These are phyloP conservation scores for Tenthredo notha DNA, from an alignment of 2,888 invertebrate genomes.

Conservation along the genomic window DNA sequence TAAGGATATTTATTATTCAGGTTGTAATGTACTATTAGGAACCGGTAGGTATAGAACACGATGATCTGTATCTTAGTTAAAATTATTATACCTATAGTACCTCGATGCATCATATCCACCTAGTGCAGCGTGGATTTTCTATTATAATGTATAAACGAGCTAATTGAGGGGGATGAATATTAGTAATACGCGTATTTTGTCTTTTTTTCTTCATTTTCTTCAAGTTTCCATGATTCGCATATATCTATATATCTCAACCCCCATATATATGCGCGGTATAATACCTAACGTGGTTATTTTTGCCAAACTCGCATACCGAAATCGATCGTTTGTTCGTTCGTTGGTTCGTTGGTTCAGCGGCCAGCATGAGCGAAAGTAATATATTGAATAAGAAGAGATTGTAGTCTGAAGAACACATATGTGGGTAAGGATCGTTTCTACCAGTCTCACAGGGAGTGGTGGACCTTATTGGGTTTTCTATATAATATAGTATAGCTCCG, in stretches of 20 bases:
- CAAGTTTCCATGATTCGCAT: too few species aligned
- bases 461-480: constrained; percentile 3
- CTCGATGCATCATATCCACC: not conserved
- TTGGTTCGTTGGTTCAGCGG: not conserved
- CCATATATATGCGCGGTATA: not conserved
- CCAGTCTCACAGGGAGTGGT: not conserved
- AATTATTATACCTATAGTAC: not conserved
- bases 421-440: not conserved
- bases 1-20: constrained; percentile 1
- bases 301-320: not conserved
- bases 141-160: not conserved
- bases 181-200: not conserved
- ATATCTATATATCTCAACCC: not conserved
- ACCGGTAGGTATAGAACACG: not conserved
- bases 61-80: constrained; percentile 19
- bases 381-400: constrained; percentile 17
- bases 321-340: not conserved
- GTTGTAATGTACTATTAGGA: constrained; percentile 1
- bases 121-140: not conserved
- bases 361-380: not conserved
- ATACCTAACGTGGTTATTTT: not conserved
- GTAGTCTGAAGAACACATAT: constrained; percentile 1
- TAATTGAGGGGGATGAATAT: constrained; percentile 37
- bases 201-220: not conserved
- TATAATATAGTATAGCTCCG: not conserved